Evolutionary conservation across 2,888 invertebrate genomes (phyloP).

Genomic region (Lacanobia oleracea): DNA sequence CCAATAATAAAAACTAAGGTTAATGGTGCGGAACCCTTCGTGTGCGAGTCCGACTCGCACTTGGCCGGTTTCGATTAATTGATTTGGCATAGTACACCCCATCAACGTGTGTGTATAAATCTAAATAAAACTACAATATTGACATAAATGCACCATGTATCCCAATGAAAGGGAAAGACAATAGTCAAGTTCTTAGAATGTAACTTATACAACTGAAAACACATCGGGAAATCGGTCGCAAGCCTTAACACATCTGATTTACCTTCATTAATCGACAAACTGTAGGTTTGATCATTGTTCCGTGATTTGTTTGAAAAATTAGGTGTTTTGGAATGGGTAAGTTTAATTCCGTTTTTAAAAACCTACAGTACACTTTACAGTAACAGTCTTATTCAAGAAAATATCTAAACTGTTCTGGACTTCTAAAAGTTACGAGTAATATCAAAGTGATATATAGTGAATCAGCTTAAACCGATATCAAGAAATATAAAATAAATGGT

Average conservation of each 20-base stretch:
- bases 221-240: constrained; percentile 27
- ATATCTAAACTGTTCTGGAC: neutral
- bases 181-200: constrained; percentile 64
- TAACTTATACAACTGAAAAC: constrained; percentile 60
- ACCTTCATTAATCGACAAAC: constrained; percentile 59
- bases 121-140: constrained; percentile 21
- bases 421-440: neutral
- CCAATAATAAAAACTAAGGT: too few species aligned
- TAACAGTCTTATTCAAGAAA: neutral
- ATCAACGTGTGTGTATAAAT: too few species aligned
- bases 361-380: neutral
- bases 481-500: too few species aligned
- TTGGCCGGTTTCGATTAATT: too few species aligned
- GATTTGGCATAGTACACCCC: too few species aligned
- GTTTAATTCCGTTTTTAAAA: constrained; percentile 15
- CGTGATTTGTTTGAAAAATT: constrained; percentile 32
- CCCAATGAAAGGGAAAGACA: constrained; percentile 55
- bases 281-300: constrained; percentile 55
- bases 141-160: constrained; percentile 9
- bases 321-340: constrained; percentile 46
- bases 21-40: too few species aligned
- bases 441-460: neutral
- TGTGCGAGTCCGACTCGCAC: too few species aligned
- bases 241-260: constrained; percentile 36
- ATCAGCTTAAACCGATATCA: too few species aligned